Percentiles rank a stretch among this genome's conserved stretches.
phyloP scores from a whole-genome alignment of 1,140 invertebrate species.

The Lycorma delicatula region DNA sequence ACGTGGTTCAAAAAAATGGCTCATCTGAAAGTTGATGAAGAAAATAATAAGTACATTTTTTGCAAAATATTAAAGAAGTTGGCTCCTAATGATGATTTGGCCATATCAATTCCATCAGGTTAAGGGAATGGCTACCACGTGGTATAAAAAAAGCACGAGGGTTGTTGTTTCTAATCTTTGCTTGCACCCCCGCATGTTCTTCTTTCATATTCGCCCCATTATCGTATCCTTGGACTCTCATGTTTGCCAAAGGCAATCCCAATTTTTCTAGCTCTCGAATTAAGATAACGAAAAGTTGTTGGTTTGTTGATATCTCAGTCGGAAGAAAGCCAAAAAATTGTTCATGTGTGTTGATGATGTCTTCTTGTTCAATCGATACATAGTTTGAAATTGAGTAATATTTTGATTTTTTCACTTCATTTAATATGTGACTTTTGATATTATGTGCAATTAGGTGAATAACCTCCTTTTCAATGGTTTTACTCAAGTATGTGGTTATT shows the following conservation, averaged over 20 bases:
- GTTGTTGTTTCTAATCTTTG: constrained; percentile 23
- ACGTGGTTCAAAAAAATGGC: neutral
- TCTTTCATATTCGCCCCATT: constrained; percentile 35
- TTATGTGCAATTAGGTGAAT: constrained; percentile 1
- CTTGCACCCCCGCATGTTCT: constrained; percentile 23
- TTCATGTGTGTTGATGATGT: constrained; percentile 13
- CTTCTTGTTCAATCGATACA: constrained; percentile 11
- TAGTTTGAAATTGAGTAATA: constrained; percentile 26
- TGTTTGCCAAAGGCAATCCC: constrained; percentile 23
- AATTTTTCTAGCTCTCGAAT: constrained; percentile 17
- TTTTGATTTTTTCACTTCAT: constrained; percentile 12
- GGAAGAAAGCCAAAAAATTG: constrained; percentile 22
- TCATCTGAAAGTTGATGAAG: neutral
- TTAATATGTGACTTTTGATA: constrained; percentile 15
- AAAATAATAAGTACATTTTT: no score
- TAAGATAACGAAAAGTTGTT: constrained; percentile 16
- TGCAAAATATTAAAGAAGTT: no score
- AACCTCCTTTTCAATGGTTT: constrained; percentile 16
- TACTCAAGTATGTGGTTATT: constrained; percentile 13
- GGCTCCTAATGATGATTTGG: no score
- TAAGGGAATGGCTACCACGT: constrained; percentile 21
- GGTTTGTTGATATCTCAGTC: constrained; percentile 13
- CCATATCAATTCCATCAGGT: constrained; percentile 16
- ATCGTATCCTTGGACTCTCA: constrained; percentile 33
- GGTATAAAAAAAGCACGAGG: constrained; percentile 18